Conservation (phyloP, 2,797 vertebrate species). For the Myotis pilosus region DNA sequence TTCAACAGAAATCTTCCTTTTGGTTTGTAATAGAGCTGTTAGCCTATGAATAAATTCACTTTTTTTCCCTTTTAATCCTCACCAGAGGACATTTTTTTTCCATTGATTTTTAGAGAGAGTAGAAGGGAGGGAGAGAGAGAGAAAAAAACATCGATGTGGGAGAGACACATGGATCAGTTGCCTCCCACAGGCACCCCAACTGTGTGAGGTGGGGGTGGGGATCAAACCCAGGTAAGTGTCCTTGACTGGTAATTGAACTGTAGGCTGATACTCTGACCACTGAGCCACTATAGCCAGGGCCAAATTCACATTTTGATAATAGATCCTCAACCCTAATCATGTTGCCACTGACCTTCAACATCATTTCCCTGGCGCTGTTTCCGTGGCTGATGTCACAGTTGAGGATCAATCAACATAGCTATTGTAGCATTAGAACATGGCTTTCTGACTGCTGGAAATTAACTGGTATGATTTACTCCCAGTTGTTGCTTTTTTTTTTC, state of each 20-base stretch:
- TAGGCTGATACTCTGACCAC: too few relatives aligned
- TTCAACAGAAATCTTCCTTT: not conserved
- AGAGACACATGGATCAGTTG: too few relatives aligned
- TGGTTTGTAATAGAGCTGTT: not conserved
- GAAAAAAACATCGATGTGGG: too few relatives aligned
- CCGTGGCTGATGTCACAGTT: not conserved
- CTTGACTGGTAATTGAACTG: too few relatives aligned
- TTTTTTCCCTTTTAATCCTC: not conserved
- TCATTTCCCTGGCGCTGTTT: not conserved
- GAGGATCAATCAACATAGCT: not conserved
- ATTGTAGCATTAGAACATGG: not conserved
- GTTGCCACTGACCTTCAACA: not conserved
- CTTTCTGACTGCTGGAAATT: conserved; percentile 47
- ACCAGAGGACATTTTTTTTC: too few relatives aligned
- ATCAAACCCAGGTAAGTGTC: too few relatives aligned
- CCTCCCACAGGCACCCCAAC: too few relatives aligned
- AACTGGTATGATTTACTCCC: not conserved
- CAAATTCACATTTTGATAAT: not conserved
- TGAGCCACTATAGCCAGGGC: too few relatives aligned
- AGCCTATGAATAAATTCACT: not conserved
- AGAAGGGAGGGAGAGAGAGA: too few relatives aligned
- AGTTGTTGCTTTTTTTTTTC: not conserved
- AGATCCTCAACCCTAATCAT: not conserved
- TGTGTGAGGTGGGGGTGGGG: too few relatives aligned
- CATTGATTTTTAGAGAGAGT: too few relatives aligned